Conservation (phyloP, 2,888 invertebrate species). For the Subacronicta megacephala region DNA sequence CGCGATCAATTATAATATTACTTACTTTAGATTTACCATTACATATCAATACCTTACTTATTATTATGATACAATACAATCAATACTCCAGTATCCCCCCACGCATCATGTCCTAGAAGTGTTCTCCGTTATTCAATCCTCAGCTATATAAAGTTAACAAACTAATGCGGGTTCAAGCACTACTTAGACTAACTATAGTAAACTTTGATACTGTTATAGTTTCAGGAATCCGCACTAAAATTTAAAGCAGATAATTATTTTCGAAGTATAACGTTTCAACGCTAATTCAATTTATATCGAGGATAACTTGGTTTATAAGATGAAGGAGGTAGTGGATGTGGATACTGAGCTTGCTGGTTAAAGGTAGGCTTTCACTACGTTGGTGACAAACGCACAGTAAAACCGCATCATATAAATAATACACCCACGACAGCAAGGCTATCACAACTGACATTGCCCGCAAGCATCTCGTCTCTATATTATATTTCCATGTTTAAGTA, state of each 20-base stretch:
- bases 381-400: not conserved
- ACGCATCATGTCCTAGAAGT: constrained; percentile 29
- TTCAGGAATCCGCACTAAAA: constrained; percentile 47
- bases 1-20: too few relatives aligned
- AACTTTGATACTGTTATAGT: constrained; percentile 47
- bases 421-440: too few relatives aligned
- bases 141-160: constrained; percentile 34
- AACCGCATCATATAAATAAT: too few relatives aligned
- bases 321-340: not conserved
- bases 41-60: too few relatives aligned
- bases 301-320: constrained; percentile 17
- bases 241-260: constrained; percentile 52
- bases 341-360: not conserved
- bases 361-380: not conserved
- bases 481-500: too few relatives aligned
- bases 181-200: constrained; percentile 44
- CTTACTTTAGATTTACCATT: too few relatives aligned
- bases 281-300: constrained; percentile 41
- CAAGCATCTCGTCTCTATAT: too few relatives aligned
- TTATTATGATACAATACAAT: not conserved
- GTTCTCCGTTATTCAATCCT: constrained; percentile 35
- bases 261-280: constrained; percentile 29
- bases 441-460: too few relatives aligned
- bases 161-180: constrained; percentile 47
- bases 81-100: not conserved